Percentiles rank a stretch among this genome's conserved stretches.
These are phyloP conservation scores for Alectura lathami DNA, from an alignment of 2,113 vertebrate genomes.

Conservation along the genomic window DNA sequence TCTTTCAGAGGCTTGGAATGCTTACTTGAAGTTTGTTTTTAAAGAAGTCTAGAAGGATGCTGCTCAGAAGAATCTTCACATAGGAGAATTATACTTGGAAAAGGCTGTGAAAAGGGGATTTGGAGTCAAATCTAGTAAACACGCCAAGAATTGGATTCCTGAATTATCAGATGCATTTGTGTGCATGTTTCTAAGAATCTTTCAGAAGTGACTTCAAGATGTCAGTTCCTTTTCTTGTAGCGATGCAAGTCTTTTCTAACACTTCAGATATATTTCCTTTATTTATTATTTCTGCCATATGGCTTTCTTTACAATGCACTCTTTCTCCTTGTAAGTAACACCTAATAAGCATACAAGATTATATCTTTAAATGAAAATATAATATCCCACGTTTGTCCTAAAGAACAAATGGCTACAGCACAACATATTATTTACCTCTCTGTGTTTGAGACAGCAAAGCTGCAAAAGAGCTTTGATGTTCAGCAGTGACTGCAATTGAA, in stretches of 20 bases:
- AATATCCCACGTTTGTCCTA: not conserved
- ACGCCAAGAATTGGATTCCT: not conserved
- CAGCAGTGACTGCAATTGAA: not conserved
- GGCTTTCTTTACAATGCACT: not conserved
- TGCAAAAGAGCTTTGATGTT: constrained; percentile 7
- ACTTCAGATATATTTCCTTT: not conserved
- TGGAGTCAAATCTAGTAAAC: not conserved
- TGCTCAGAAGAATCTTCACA: not conserved
- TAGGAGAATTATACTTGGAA: not conserved
- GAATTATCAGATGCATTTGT: not conserved
- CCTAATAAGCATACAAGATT: not conserved
- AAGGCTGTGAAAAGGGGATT: not conserved
- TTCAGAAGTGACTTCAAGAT: not conserved
- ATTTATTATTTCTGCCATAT: not conserved
- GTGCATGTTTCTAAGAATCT: not conserved
- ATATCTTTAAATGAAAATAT: constrained; percentile 2
- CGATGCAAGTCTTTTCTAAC: not conserved
- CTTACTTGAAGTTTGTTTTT: not conserved
- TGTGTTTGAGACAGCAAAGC: not conserved
- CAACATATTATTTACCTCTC: not conserved
- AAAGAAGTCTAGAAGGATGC: not conserved
- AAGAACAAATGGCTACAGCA: not conserved
- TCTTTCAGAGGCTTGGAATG: not conserved
- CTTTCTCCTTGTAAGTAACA: not conserved
- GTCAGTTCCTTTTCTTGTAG: not conserved